A percentile compares a stretch with the other conserved stretches of the same genome.
These are phyloP conservation scores for Thereva unica DNA, from an alignment of 2,888 invertebrate species.

Conservation along the genomic window DNA sequence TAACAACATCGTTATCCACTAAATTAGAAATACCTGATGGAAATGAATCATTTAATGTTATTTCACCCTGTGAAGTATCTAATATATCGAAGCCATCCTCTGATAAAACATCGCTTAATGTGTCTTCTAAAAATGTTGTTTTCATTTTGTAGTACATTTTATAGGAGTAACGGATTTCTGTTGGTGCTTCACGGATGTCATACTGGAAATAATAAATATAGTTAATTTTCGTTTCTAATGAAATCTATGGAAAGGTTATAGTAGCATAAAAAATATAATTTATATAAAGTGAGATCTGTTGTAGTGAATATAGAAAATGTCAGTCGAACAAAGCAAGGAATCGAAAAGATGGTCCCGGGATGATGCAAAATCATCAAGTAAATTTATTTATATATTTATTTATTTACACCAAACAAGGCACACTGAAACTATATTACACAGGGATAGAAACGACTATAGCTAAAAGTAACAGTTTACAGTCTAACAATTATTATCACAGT, in stretches of 20 bases:
- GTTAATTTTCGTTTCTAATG: neutral
- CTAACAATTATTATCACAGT: too few species aligned
- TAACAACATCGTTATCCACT: neutral
- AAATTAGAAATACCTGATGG: slow-evolving; percentile 13
- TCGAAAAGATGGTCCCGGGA: too few species aligned
- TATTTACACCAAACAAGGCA: too few species aligned
- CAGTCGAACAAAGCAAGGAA: too few species aligned
- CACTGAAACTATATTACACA: too few species aligned
- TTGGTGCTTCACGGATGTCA: slow-evolving; percentile 78
- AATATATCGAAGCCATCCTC: slow-evolving; percentile 56
- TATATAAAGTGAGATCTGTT: too few species aligned
- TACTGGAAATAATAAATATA: slow-evolving; percentile 58
- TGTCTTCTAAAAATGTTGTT: slow-evolving; percentile 73
- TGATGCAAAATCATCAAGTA: too few species aligned
- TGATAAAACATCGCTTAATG: slow-evolving; percentile 63
- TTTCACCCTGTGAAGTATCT: slow-evolving; percentile 50
- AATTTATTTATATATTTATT: too few species aligned
- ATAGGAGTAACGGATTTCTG: slow-evolving; percentile 75
- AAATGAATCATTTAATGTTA: neutral
- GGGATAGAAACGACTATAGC: too few species aligned
- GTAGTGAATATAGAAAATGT: too few species aligned
- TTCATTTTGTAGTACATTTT: slow-evolving; percentile 81
- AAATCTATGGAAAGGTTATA: neutral
- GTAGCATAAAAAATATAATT: neutral
- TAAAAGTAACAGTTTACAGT: too few species aligned